Evolutionary conservation across 2,797 vertebrate genomes (phyloP).

Genomic region (Phrynocephalus vlangalii): DNA sequence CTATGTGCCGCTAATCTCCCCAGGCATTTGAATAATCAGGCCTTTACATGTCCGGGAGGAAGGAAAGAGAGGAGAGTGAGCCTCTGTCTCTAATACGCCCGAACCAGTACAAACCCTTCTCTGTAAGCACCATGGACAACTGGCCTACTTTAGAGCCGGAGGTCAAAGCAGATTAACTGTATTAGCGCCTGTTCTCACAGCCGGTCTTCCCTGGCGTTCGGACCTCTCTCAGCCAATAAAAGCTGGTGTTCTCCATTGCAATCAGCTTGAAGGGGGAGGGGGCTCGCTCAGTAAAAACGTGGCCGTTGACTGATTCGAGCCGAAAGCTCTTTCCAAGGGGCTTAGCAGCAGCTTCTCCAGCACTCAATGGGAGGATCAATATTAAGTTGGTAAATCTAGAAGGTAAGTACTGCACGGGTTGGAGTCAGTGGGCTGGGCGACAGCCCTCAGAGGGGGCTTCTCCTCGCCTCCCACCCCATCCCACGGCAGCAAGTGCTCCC

Average conservation of each 20-base stretch:
- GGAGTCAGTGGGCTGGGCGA: background rate
- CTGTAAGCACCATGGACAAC: slow-evolving; percentile 23
- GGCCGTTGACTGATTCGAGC: slow-evolving; percentile 38
- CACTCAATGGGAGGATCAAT: slow-evolving; percentile 62
- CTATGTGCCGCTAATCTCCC: background rate
- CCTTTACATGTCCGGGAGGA: rapidly evolving
- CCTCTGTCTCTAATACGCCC: background rate
- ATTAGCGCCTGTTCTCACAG: background rate
- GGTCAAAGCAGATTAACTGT: slow-evolving; percentile 65
- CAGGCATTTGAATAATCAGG: background rate
- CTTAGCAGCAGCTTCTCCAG: slow-evolving; percentile 71
- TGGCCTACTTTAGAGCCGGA: slow-evolving; percentile 50
- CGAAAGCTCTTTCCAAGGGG: slow-evolving; percentile 65
- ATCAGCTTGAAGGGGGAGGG: slow-evolving; percentile 46
- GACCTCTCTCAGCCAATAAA: rapidly evolving
- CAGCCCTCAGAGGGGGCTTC: too few relatives aligned
- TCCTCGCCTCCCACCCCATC: background rate
- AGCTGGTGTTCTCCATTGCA: background rate
- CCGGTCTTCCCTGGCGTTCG: rapidly evolving
- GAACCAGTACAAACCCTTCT: rapidly evolving
- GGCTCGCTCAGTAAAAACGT: slow-evolving; percentile 15
- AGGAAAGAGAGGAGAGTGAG: background rate
- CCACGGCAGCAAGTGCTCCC: background rate
- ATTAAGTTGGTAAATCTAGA: slow-evolving; percentile 74
- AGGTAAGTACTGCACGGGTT: slow-evolving; percentile 71